Conservation (phyloP, 2,113 vertebrate species). For the Oncorhynchus masou region DNA sequence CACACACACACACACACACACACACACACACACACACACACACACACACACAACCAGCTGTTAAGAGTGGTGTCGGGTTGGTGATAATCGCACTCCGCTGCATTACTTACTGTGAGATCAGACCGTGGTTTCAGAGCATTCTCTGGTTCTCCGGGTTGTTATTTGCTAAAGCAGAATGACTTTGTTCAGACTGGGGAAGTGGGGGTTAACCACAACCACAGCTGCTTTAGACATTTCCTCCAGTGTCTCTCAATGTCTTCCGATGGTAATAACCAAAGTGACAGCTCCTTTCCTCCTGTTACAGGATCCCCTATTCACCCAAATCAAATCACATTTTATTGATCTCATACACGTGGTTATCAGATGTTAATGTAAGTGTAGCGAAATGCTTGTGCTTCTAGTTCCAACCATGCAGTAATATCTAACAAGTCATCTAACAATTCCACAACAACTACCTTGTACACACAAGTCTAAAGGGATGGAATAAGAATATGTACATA, state of each 20-base stretch:
- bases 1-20: neutral
- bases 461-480: too few species aligned
- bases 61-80: conserved; percentile 13
- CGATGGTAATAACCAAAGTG: conserved; percentile 55
- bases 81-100: conserved; percentile 32
- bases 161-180: neutral
- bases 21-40: conserved; percentile 2
- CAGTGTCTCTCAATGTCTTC: conserved; percentile 60
- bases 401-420: too few species aligned
- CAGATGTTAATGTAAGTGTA: too few species aligned
- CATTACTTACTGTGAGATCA: conserved; percentile 34
- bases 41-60: conserved; percentile 48
- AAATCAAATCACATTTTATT: too few species aligned
- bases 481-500: too few species aligned
- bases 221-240: conserved; percentile 69
- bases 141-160: conserved; percentile 11
- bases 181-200: conserved; percentile 16
- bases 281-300: conserved; percentile 52
- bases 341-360: too few species aligned
- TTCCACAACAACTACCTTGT: too few species aligned
- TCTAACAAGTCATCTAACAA: too few species aligned
- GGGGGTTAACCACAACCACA: conserved; percentile 37
- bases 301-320: conserved; percentile 54
- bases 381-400: too few species aligned
- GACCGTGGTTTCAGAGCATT: neutral